Percentiles rank a stretch among this genome's conserved stretches.
phyloP scores from a whole-genome alignment of 2,797 vertebrate genomes.

The Fistularia tabacaria region DNA sequence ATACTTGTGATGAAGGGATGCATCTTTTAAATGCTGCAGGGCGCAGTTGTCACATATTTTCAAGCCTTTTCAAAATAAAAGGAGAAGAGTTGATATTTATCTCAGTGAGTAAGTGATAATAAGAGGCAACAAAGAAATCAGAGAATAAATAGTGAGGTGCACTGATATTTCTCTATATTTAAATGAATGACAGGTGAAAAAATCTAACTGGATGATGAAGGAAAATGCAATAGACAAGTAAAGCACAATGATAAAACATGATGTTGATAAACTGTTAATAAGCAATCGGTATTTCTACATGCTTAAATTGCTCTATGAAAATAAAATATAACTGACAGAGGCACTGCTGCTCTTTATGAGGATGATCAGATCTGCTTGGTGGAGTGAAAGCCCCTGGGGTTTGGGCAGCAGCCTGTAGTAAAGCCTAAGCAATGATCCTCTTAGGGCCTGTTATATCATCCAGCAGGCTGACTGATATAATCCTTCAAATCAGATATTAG shows the following conservation, averaged over 20 bases:
- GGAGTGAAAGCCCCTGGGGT: conserved; percentile 43
- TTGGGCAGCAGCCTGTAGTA: conserved; percentile 53
- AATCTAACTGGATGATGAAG: too few relatives aligned
- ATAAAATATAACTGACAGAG: conserved; percentile 22
- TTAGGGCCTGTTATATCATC: conserved; percentile 69
- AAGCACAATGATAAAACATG: not conserved
- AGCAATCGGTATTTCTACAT: not conserved
- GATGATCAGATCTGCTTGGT: conserved; percentile 34
- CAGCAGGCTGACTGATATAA: conserved; percentile 55
- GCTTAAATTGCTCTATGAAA: not conserved
- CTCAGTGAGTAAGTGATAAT: too few relatives aligned
- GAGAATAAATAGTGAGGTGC: not conserved
- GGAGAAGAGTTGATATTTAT: too few relatives aligned
- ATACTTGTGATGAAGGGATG: too few relatives aligned
- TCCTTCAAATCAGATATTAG: conserved; percentile 64
- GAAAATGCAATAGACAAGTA: not conserved
- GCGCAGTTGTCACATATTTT: too few relatives aligned
- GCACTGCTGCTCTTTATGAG: conserved; percentile 38
- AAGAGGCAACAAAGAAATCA: not conserved
- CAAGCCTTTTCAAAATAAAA: too few relatives aligned
- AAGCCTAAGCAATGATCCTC: conserved; percentile 69
- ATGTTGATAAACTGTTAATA: not conserved
- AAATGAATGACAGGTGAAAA: too few relatives aligned
- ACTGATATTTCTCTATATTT: not conserved
- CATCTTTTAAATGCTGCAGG: too few relatives aligned